These are phyloP conservation scores for Saccostrea cuccullata DNA, from an alignment of 1,140 invertebrate genomes.

Conservation along the genomic window DNA sequence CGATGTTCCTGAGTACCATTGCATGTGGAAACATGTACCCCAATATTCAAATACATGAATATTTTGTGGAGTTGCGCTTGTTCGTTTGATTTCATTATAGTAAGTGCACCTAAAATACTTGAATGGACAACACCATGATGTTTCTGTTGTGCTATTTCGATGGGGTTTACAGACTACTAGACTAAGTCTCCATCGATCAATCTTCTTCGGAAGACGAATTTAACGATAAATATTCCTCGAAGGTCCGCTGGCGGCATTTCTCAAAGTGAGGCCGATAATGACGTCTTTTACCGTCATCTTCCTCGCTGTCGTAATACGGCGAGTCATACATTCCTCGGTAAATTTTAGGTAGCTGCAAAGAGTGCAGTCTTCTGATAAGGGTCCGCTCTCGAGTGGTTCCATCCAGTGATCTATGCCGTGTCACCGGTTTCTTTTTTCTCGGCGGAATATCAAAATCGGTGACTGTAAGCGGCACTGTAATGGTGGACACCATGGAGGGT, in stretches of 20 bases:
- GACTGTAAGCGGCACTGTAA: not conserved
- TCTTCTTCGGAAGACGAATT: not conserved
- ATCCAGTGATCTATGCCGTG: not conserved
- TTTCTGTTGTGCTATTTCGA: too few species aligned
- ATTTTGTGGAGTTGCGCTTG: too few species aligned
- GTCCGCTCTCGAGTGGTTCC: not conserved
- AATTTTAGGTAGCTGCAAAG: slow-evolving; percentile 4
- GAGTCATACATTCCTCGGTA: slow-evolving; percentile 14
- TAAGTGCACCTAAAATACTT: too few species aligned
- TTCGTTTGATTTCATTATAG: too few species aligned
- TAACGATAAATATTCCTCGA: not conserved
- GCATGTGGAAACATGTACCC: too few species aligned
- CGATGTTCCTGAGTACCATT: too few species aligned
- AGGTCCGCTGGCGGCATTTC: not conserved
- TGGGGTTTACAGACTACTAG: too few species aligned
- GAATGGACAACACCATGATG: too few species aligned
- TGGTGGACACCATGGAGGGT: not conserved
- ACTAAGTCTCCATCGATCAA: not conserved
- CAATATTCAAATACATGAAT: too few species aligned
- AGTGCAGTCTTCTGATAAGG: not conserved
- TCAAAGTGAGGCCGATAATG: slow-evolving; percentile 23
- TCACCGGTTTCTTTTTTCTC: slow-evolving; percentile 5
- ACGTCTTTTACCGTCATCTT: not conserved
- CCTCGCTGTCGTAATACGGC: slow-evolving; percentile 9
- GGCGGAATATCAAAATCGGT: slow-evolving; percentile 1